Percentiles rank a stretch among this genome's conserved stretches.
Evolutionary conservation across 2,797 vertebrate species (phyloP).

Genomic region (Strix occidentalis): DNA sequence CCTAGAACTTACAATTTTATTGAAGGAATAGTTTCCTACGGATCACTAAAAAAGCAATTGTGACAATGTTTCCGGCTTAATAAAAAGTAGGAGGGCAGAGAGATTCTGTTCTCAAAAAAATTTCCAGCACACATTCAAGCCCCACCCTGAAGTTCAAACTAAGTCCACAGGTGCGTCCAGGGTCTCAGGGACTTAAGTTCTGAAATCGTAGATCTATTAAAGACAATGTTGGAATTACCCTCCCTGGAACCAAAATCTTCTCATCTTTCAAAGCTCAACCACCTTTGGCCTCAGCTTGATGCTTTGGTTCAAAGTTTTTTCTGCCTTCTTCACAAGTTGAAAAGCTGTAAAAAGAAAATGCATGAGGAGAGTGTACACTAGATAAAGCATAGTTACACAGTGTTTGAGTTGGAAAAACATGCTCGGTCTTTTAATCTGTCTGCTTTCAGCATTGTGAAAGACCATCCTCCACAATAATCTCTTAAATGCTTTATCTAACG

Average conservation of each 20-base stretch:
- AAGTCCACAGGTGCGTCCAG: not conserved
- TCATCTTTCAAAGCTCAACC: not conserved
- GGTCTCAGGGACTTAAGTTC: not conserved
- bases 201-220: not conserved
- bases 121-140: not conserved
- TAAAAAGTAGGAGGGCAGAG: not conserved
- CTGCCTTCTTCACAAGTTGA: not conserved
- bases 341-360: not conserved
- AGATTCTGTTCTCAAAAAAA: not conserved
- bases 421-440: not conserved
- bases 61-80: not conserved
- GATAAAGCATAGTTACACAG: not conserved
- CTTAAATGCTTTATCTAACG: not conserved
- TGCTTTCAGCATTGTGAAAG: not conserved
- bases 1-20: not conserved
- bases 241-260: not conserved
- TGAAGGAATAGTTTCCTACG: not conserved
- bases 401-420: not conserved
- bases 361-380: not conserved
- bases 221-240: not conserved
- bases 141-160: not conserved
- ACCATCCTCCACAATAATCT: not conserved
- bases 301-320: not conserved
- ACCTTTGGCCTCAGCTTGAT: not conserved
- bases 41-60: not conserved